Percentiles rank a stretch among this genome's conserved stretches.
These are phyloP conservation scores for Adelges cooleyi DNA, from an alignment of 1,140 invertebrate species.

Conservation along the genomic window DNA sequence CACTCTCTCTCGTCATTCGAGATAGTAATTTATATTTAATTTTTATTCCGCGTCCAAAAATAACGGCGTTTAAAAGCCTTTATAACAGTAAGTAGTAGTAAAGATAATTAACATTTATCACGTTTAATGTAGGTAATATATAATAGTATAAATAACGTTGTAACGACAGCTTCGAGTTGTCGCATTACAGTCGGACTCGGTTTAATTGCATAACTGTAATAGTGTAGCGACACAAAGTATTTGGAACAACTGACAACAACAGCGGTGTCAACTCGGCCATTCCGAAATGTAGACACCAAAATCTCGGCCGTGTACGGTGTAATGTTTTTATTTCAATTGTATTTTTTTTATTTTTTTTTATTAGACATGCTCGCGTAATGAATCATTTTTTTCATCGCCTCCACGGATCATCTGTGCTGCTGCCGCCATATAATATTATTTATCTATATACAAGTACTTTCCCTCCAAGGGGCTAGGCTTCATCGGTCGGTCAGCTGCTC, in stretches of 20 bases:
- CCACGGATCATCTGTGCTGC: conserved; percentile 16
- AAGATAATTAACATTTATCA: no score
- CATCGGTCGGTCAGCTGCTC: background rate
- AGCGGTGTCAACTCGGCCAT: background rate
- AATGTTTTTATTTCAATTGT: background rate
- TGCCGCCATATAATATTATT: background rate
- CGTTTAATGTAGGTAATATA: no score
- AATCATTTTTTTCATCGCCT: conserved; percentile 16
- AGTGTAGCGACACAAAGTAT: no score
- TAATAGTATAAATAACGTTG: no score
- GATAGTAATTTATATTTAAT: no score
- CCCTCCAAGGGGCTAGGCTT: background rate
- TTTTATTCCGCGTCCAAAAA: no score
- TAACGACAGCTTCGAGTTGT: no score
- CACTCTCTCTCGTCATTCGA: no score
- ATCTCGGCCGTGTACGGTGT: background rate
- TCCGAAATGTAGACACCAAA: background rate
- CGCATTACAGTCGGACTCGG: no score
- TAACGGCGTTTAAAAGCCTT: no score
- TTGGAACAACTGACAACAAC: background rate
- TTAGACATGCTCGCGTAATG: conserved; percentile 17
- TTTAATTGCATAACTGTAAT: background rate
- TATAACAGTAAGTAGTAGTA: no score
- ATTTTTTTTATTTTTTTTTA: no score
- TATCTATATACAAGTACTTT: background rate